Evolutionary conservation across 2,888 invertebrate genomes (phyloP).

Genomic region (Alsophila aescularia): DNA sequence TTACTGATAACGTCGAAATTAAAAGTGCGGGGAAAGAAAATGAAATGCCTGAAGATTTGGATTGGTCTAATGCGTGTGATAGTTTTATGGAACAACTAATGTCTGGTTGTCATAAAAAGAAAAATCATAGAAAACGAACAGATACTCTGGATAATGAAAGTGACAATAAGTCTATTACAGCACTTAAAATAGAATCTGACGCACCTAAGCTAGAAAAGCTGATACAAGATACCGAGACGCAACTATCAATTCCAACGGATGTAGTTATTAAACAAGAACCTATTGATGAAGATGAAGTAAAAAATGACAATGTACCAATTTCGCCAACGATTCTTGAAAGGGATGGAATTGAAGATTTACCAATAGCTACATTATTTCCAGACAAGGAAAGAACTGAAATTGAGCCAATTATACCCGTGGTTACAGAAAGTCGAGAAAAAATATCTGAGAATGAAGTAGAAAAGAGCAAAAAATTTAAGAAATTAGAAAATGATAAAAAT

Average conservation of each 20-base stretch:
- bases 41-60: constrained; percentile 61
- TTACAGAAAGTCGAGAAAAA: constrained; percentile 44
- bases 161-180: constrained; percentile 33
- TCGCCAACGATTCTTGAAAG: constrained; percentile 11
- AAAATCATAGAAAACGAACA: constrained; percentile 78
- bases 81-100: constrained; percentile 91
- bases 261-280: constrained; percentile 68
- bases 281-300: constrained; percentile 63
- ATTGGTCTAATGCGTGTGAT: constrained; percentile 90
- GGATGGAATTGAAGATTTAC: constrained; percentile 31
- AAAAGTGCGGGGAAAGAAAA: constrained; percentile 36
- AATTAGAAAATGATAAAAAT: neutral
- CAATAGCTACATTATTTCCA: constrained; percentile 12
- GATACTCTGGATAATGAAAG: constrained; percentile 58
- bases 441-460: constrained; percentile 52
- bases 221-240: constrained; percentile 23
- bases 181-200: constrained; percentile 32
- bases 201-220: constrained; percentile 23
- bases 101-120: constrained; percentile 84
- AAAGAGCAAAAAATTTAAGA: constrained; percentile 35
- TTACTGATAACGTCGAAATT: constrained; percentile 52
- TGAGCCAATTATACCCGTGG: constrained; percentile 16
- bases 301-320: constrained; percentile 33
- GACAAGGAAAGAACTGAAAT: constrained; percentile 23
- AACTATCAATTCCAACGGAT: constrained; percentile 27